These are phyloP conservation scores for Drosophila austrosaltans DNA, from an alignment of 2,888 invertebrate species.

Conservation along the genomic window DNA sequence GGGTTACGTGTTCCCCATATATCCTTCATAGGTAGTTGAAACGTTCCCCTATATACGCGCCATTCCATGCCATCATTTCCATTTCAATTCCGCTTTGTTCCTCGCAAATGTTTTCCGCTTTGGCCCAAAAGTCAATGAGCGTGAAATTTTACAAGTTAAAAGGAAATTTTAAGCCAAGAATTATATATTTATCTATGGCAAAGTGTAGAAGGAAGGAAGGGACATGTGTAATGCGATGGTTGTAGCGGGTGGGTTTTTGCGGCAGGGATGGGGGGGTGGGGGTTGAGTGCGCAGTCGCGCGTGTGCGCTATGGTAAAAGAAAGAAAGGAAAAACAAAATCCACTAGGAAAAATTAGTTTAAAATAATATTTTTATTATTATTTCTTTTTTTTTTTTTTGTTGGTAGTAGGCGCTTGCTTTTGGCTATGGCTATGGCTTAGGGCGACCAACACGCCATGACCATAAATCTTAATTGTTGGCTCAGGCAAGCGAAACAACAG, in stretches of 20 bases:
- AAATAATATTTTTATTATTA: conserved; percentile 14
- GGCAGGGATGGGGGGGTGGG: not conserved
- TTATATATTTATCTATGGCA: not conserved
- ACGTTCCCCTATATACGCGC: conserved; percentile 23
- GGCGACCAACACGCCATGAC: conserved; percentile 70
- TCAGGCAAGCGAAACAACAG: conserved; percentile 68
- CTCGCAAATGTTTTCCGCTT: conserved; percentile 7
- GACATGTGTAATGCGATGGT: conserved; percentile 2
- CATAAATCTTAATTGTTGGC: conserved; percentile 73
- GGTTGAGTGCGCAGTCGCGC: conserved; percentile 61
- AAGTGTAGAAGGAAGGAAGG: not conserved
- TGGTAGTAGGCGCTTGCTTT: conserved; percentile 28
- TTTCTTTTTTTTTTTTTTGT: not conserved
- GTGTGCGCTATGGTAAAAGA: conserved; percentile 33
- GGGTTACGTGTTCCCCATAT: not conserved
- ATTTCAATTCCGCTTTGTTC: conserved; percentile 40
- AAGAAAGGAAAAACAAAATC: conserved; percentile 26
- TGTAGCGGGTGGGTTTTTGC: not conserved
- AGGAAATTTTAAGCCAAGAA: conserved; percentile 43
- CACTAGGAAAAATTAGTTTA: conserved; percentile 57
- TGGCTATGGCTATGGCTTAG: conserved; percentile 27
- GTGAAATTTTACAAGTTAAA: conserved; percentile 70
- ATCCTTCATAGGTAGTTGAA: not conserved
- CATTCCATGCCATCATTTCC: not conserved
- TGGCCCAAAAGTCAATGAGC: conserved; percentile 54